A percentile compares a stretch with the other conserved stretches of the same genome.
phyloP scores from a whole-genome alignment of 2,888 invertebrate genomes.

The Anaspis maculata region DNA sequence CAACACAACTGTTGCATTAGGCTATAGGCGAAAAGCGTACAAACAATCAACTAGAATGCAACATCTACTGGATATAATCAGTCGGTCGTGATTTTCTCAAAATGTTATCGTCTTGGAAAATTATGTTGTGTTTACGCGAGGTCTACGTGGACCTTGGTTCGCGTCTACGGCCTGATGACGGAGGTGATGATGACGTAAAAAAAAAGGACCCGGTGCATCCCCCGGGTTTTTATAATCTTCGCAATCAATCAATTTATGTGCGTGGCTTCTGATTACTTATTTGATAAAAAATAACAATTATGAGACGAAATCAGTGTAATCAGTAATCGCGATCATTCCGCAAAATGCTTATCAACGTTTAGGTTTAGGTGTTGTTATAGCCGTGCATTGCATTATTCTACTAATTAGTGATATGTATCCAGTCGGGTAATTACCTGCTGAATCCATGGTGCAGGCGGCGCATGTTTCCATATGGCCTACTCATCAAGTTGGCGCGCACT shows the following conservation, averaged over 20 bases:
- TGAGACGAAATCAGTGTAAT: too few species aligned
- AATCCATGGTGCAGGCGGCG: slow-evolving; percentile 42
- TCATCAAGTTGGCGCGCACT: slow-evolving; percentile 32
- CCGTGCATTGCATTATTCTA: slow-evolving; percentile 28
- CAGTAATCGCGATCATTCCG: slow-evolving; percentile 12
- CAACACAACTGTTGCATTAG: slow-evolving; percentile 14
- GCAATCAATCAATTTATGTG: slow-evolving; percentile 5
- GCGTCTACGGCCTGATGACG: too few species aligned
- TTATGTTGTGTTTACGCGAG: too few species aligned
- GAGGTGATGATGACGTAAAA: too few species aligned
- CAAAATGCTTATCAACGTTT: slow-evolving; percentile 23
- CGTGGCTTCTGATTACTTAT: slow-evolving; percentile 14
- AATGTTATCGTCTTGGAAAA: too few species aligned
- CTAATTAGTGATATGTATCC: slow-evolving; percentile 28
- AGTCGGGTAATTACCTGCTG: slow-evolving; percentile 36
- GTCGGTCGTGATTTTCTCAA: too few species aligned
- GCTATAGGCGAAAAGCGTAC: slow-evolving; percentile 21
- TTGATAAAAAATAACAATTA: slow-evolving; percentile 12
- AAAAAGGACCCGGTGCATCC: too few species aligned
- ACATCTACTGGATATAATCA: too few species aligned
- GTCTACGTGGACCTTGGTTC: too few species aligned
- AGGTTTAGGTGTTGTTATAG: slow-evolving; percentile 31
- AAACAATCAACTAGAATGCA: slow-evolving; percentile 28
- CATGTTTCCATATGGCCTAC: slow-evolving; percentile 43
- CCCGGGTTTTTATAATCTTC: not conserved